Percentiles rank a stretch among this genome's conserved stretches.
These are phyloP conservation scores for Aix galericulata DNA, from an alignment of 2,113 vertebrate species.

Conservation along the genomic window DNA sequence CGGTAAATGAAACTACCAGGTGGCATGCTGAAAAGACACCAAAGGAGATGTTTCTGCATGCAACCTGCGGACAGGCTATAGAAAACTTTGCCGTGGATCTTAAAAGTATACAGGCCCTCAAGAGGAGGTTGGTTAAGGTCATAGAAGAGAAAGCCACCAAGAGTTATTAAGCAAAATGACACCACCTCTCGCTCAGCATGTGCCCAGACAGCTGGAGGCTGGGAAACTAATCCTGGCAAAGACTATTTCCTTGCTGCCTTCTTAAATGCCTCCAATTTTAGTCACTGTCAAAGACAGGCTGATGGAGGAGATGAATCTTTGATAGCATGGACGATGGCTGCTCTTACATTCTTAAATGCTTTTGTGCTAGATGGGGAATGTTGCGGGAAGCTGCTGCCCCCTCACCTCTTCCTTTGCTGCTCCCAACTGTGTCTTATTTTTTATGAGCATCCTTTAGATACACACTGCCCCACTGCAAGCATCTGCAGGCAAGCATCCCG, in stretches of 20 bases:
- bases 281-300: not conserved
- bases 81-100: not conserved
- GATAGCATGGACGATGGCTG: not conserved
- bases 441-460: not conserved
- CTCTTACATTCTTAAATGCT: not conserved
- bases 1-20: not conserved
- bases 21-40: not conserved
- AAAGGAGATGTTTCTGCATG: not conserved
- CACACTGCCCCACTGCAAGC: not conserved
- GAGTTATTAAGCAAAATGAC: not conserved
- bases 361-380: not conserved
- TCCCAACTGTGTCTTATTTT: not conserved
- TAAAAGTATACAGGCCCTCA: rapidly evolving
- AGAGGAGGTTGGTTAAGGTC: not conserved
- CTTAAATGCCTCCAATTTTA: not conserved
- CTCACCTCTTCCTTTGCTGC: not conserved
- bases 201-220: rapidly evolving
- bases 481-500: not conserved
- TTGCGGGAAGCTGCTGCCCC: not conserved
- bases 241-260: not conserved
- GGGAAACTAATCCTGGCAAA: not conserved
- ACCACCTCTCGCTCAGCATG: not conserved
- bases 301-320: not conserved
- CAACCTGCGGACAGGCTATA: not conserved
- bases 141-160: not conserved